Evolutionary conservation across 2,113 vertebrate species (phyloP), one percentile per base, ranked within the genome.

Genomic region (Amblyopsis rosae): DNA sequence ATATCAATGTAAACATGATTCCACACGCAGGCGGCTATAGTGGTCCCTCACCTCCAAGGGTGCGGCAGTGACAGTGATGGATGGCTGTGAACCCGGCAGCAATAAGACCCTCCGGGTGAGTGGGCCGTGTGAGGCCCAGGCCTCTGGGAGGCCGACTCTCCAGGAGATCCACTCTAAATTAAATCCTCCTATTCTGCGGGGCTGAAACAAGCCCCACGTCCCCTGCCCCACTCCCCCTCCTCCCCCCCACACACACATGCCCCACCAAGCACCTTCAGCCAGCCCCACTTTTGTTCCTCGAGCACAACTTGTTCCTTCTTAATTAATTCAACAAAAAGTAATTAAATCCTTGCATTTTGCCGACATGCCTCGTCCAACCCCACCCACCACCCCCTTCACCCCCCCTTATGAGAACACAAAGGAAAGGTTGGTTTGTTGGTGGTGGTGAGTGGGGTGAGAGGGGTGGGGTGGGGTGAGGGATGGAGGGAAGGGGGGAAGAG

Each of bases 261-360:
- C 84, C 64, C 59, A 72, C 81, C 73, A 57, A 1, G 79, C 66
- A 66, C 81, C 79, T 82, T 81, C 84, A 86, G 73, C 86, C 86
- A 83, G 79, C 80, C 76, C 75, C 71, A 87, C 89, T 91, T 92
- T 90, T 91, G 88, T 92, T 90, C 87, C 79, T 86, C 86, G 63
- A 83, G 82, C 86, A 77, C 81, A 86, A 86, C 73, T 90, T 91
- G 91, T 91, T 85, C 77, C 86, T 86, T 75, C 81, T 91, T 92
- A 90, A 93, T 93, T 91, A 92, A 92, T 93, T 93, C 91, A 90
- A 88, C 89, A 89, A 83, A 93, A 93, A 90, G 88, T 92, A 92
- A 93, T 93, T 92, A 93, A 93, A 92, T 81, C 89, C 89, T 88
- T 87, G 86, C 89, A 86, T 89, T 90, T 84, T 76, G 75, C 87